Evolutionary conservation across 2,797 vertebrate species (phyloP).

Genomic region (Synanceia verrucosa): DNA sequence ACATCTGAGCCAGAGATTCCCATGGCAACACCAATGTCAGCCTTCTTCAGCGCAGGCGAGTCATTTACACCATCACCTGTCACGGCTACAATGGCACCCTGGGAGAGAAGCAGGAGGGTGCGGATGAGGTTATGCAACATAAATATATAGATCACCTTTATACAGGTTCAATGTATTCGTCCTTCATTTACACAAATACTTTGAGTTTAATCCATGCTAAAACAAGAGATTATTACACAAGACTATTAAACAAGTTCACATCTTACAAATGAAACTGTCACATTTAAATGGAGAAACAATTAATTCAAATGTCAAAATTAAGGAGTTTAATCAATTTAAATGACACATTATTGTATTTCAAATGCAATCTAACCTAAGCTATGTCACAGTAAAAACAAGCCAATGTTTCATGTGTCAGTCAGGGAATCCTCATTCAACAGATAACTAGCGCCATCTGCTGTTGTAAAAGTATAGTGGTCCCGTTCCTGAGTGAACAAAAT

Average conservation of each 20-base stretch:
- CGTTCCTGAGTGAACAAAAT: background rate
- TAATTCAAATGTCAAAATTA: background rate
- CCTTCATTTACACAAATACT: background rate
- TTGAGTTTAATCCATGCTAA: background rate
- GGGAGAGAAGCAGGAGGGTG: conserved; percentile 6
- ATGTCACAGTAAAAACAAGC: background rate
- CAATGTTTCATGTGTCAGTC: background rate
- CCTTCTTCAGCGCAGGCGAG: conserved; percentile 94
- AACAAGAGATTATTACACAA: background rate
- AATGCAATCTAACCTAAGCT: background rate
- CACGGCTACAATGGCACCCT: conserved; percentile 95
- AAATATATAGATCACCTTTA: background rate
- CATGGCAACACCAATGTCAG: conserved; percentile 95
- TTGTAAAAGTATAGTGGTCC: conserved; percentile 1
- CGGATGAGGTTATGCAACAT: background rate
- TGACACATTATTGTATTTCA: background rate
- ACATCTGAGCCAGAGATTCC: conserved; percentile 95
- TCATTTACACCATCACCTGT: conserved; percentile 95
- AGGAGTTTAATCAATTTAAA: background rate
- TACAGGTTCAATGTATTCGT: background rate
- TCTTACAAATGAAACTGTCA: background rate
- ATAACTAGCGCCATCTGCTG: conserved; percentile 63
- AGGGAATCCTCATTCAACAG: background rate
- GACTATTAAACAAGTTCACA: background rate
- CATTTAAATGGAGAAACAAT: background rate